phyloP scores from a whole-genome alignment of 2,888 invertebrate species.

The Dasypogon diadema region DNA sequence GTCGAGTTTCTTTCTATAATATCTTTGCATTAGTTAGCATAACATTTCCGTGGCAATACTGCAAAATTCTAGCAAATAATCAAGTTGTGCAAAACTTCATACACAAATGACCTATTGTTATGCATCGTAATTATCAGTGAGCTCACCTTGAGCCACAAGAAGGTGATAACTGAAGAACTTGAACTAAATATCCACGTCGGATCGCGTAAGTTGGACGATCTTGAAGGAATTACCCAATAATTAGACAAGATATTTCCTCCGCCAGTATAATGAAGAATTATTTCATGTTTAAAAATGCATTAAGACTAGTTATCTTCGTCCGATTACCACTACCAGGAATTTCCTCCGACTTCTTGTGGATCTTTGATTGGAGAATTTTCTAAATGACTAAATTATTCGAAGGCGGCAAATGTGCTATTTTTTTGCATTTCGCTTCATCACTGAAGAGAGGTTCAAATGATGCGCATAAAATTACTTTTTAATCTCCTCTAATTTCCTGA shows the following conservation, averaged over 20 bases:
- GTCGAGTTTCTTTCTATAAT: too few species aligned
- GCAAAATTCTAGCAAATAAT: background rate
- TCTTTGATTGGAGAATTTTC: too few species aligned
- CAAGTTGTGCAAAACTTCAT: slow-evolving; percentile 14
- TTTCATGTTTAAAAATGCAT: background rate
- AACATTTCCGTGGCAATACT: background rate
- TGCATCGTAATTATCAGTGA: slow-evolving; percentile 1
- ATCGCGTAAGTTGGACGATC: background rate
- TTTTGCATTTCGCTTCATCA: too few species aligned
- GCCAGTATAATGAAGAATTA: background rate
- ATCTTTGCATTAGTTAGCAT: too few species aligned
- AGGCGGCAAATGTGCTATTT: too few species aligned
- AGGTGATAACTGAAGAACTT: slow-evolving; percentile 25
- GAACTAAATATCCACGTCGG: slow-evolving; percentile 13
- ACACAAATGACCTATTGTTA: slow-evolving; percentile 29
- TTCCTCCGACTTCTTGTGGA: too few species aligned
- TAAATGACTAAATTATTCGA: too few species aligned
- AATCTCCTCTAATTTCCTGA: too few species aligned
- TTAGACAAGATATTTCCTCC: background rate
- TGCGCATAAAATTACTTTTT: too few species aligned
- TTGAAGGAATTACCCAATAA: slow-evolving; percentile 18
- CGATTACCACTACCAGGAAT: too few species aligned
- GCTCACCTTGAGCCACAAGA: slow-evolving; percentile 7
- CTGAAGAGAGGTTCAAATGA: too few species aligned
- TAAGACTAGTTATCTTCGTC: too few species aligned